Conservation (phyloP, 2,888 invertebrate species). For the Notodonta dromedarius region DNA sequence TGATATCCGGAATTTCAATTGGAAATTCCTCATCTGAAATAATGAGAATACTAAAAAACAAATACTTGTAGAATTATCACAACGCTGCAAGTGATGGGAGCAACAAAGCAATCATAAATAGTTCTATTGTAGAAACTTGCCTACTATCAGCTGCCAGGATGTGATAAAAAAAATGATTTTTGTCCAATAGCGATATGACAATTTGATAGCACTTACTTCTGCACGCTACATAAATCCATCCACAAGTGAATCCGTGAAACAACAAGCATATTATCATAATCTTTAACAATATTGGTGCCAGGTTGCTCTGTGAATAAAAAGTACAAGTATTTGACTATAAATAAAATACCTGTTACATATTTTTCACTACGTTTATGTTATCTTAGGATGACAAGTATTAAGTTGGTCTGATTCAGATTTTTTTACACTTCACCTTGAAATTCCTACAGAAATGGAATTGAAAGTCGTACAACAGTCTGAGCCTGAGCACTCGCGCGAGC, state of each 20-base stretch:
- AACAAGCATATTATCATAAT: slow-evolving; percentile 46
- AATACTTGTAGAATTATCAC: no score
- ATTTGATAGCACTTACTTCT: slow-evolving; percentile 41
- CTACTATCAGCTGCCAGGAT: no score
- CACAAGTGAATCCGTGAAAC: slow-evolving; percentile 59
- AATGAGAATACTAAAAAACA: neutral
- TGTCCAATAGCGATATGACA: no score
- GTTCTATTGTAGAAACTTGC: no score
- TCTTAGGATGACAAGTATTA: no score
- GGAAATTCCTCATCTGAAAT: slow-evolving; percentile 37
- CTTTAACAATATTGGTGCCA: slow-evolving; percentile 52
- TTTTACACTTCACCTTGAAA: slow-evolving; percentile 50
- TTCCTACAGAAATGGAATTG: slow-evolving; percentile 56
- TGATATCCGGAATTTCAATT: slow-evolving; percentile 25
- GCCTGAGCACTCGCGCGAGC: slow-evolving; percentile 49
- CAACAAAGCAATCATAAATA: no score
- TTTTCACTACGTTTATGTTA: no score
- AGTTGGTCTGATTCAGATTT: neutral
- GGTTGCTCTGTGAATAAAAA: slow-evolving; percentile 48
- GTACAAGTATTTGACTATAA: no score
- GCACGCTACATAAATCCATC: slow-evolving; percentile 67
- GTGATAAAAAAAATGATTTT: no score
- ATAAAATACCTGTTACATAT: no score
- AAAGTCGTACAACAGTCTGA: slow-evolving; percentile 53
- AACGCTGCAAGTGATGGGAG: no score